Base-by-base conservation (phyloP, 35 echinoderm and acorn worm species). In the Holothuria glaberrima region DNA sequence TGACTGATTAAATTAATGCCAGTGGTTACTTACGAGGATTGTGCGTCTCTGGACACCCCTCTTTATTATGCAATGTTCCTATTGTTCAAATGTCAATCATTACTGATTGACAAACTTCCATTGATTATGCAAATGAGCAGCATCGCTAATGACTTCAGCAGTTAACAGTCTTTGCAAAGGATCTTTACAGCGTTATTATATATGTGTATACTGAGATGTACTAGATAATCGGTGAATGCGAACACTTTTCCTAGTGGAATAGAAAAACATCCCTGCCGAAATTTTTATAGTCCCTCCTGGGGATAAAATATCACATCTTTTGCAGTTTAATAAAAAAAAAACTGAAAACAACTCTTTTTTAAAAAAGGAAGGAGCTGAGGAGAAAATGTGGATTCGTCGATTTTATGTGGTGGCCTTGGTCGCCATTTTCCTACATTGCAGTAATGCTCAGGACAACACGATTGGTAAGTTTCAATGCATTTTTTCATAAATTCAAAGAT, bases 81-180 rank as follows among this genome's bases (percentile, higher is more conserved):
- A 27, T 60, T 58, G 27, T 58, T 29, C 54, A 25, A n/a, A 41
- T 48, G 79, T 50, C 79, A 82, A 82, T 82, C 79, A 82, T 60
- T 58, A 82, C 57, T 82, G 79, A 82, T 82, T 82, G 79, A 60
- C 79, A 84, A 48, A 48, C 46, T 84, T 36, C 2, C 24, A 84
- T 84, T 52, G 80, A 84, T 84, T 84, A 84, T 84, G 58, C 59
- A 61, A 84, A 84, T 84, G 80, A 84, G 54, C 58, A 19, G 57
- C 52, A 84, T 84, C 30, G 14, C 29, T 84, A 84, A 84, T 84
- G 59, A 64, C 52, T 62, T 61, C 9, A 61, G 27, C 80, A 27
- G 80, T 84, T 84, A 78, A 78, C 74, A 26, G 74, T 22, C 27
- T 50, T 78, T 16, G 14, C 50, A 54, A 2, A 54, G 50, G 1